phyloP scores from a whole-genome alignment of 2,888 invertebrate species.

The Sphaeridia pumilis region DNA sequence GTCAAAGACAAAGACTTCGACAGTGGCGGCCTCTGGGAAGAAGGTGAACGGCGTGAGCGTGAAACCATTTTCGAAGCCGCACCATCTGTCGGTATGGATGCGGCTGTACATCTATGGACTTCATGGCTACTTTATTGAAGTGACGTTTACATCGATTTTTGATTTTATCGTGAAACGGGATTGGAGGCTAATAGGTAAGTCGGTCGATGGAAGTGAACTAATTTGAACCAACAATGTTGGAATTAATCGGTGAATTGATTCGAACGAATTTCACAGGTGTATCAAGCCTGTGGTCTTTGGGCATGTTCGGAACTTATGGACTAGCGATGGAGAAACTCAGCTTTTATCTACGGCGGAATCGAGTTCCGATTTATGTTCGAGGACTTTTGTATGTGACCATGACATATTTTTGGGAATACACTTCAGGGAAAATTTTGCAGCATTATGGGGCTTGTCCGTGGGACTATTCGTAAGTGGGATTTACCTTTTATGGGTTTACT shows the following conservation, averaged over 20 bases:
- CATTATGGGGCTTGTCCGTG: constrained; percentile 45
- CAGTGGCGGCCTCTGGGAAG: background rate
- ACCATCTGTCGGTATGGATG: constrained; percentile 31
- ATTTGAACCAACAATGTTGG: too few species aligned
- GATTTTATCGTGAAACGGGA: constrained; percentile 41
- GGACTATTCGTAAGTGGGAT: constrained; percentile 40
- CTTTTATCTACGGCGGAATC: constrained; percentile 36
- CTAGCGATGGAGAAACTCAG: constrained; percentile 41
- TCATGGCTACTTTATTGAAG: constrained; percentile 43
- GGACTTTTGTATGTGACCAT: constrained; percentile 40
- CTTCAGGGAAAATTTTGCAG: constrained; percentile 41
- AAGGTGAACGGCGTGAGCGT: constrained; percentile 3
- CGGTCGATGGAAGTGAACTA: too few species aligned
- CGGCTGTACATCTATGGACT: constrained; percentile 42
- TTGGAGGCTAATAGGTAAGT: constrained; percentile 39
- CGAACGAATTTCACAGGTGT: constrained; percentile 41
- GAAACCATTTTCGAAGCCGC: constrained; percentile 10
- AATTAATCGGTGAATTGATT: too few species aligned
- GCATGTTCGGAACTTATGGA: constrained; percentile 43
- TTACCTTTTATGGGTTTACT: too few species aligned
- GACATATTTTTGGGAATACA: constrained; percentile 42
- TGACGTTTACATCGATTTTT: constrained; percentile 45
- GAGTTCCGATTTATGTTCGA: constrained; percentile 39
- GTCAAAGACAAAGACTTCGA: background rate
- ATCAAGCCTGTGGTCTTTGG: constrained; percentile 44